Percentiles rank a stretch among this genome's conserved stretches.
These are phyloP conservation scores for Pristionchus exspectatus DNA, from an alignment of 2,888 invertebrate species.

Conservation along the genomic window DNA sequence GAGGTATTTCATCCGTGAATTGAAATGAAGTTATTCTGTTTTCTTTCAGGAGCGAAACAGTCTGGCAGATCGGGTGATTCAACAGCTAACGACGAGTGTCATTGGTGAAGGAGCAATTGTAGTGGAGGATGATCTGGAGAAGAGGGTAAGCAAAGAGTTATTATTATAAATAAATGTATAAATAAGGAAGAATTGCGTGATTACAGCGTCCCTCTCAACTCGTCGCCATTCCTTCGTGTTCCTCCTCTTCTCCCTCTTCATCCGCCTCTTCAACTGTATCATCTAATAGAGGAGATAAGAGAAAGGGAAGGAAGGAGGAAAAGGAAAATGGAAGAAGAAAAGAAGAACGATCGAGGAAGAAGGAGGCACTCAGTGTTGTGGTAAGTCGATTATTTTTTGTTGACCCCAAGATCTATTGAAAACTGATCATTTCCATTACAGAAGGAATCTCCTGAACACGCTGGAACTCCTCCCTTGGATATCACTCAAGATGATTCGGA, in stretches of 20 bases:
- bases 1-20: conserved; percentile 61
- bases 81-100: conserved; percentile 63
- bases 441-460: conserved; percentile 53
- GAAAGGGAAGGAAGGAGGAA: conserved; percentile 44
- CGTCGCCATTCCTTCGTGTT: conserved; percentile 49
- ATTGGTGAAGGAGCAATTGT: conserved; percentile 52
- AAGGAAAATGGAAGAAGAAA: conserved; percentile 45
- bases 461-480: neutral
- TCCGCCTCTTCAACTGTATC: conserved; percentile 49
- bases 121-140: conserved; percentile 33
- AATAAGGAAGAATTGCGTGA: neutral
- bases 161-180: neutral
- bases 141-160: neutral
- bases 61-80: conserved; percentile 60
- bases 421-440: neutral
- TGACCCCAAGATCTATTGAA: neutral
- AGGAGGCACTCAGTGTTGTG: conserved; percentile 35
- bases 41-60: conserved; percentile 38
- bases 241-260: conserved; percentile 51
- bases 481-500: neutral
- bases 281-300: neutral
- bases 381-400: neutral
- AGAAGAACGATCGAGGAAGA: conserved; percentile 10
- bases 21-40: neutral
- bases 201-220: conserved; percentile 50